A percentile compares a stretch with the other conserved stretches of the same genome.
These are phyloP conservation scores for Lagopus muta DNA, from an alignment of 2,113 vertebrate species.

Conservation along the genomic window DNA sequence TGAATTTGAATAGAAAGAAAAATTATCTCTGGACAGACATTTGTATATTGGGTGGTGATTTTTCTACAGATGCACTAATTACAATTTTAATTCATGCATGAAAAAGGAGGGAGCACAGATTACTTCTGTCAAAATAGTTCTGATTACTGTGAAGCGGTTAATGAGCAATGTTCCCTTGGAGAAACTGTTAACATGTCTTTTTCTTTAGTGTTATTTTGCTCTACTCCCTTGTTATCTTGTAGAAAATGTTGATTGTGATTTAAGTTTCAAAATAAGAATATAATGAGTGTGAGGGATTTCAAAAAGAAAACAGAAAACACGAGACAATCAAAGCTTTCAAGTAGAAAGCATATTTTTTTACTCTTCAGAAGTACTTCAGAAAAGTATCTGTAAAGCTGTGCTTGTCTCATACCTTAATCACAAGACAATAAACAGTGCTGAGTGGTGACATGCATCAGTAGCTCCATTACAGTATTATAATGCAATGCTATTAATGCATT, in stretches of 20 bases:
- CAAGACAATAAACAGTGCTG: slow-evolving; percentile 24
- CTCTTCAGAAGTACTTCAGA: background rate
- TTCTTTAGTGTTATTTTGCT: slow-evolving; percentile 13
- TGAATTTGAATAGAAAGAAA: slow-evolving; percentile 1
- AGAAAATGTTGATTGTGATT: slow-evolving; percentile 29
- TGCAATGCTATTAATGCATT: slow-evolving; percentile 43
- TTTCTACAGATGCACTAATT: slow-evolving; percentile 46
- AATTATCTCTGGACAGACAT: slow-evolving; percentile 11
- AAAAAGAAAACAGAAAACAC: slow-evolving; percentile 16
- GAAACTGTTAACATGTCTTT: slow-evolving; percentile 22
- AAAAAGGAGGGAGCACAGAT: slow-evolving; percentile 1
- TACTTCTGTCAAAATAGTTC: slow-evolving; percentile 45
- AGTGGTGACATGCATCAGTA: slow-evolving; percentile 26
- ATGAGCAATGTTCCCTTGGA: slow-evolving; percentile 31
- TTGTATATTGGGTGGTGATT: slow-evolving; percentile 41
- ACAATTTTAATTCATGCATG: slow-evolving; percentile 34
- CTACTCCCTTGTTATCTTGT: slow-evolving; percentile 4
- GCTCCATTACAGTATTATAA: slow-evolving; percentile 47
- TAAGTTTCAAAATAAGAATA: slow-evolving; percentile 6
- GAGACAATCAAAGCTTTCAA: background rate
- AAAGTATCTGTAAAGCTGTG: background rate
- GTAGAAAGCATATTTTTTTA: background rate
- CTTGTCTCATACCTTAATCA: slow-evolving; percentile 35
- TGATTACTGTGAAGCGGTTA: slow-evolving; percentile 25
- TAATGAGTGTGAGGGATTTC: background rate